Base-by-base conservation (phyloP, 1,140 invertebrate genomes). In the Drosophila bifasciata region DNA sequence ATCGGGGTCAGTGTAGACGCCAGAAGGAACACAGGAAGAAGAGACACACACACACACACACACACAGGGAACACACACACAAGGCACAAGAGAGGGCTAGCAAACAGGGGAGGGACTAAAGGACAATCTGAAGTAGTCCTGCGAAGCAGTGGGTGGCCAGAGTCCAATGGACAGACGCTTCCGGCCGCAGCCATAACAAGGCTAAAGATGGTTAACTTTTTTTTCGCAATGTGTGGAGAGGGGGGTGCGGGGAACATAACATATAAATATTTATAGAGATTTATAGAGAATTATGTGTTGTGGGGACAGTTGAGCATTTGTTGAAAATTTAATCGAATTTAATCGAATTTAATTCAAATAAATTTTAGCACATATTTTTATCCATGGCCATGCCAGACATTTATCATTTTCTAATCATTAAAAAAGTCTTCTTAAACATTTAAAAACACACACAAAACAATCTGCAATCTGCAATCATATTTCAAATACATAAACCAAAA, bases 1-100 rank as follows among this genome's bases (percentile, higher is more conserved):
- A 86, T 63, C 56, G 68, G 59, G 75, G 76, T 73, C 76, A 80
- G 76, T 19, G 62, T 23, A 64, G 19, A 49, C 17, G 36, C 58
- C 28, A 15, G 58, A 9, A 44, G 46, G 39, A 36, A 56, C 53
- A 63, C 46, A 55, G 46, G n/a, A 51, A 55, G 46, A 44, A 55
- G 46, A 44, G 39, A 28, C 15, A 51, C 52, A 28, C 11, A 51
- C 45, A 44, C 32, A 41, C 32, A 59, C 8, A 50, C 9, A 36
- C 2, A 0, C 8, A 9, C 5, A 25, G 0, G 4, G 23, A 50
- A n/a, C n/a, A n/a, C n/a, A n/a, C 7, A 50, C n/a, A 50, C 15
- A 21, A 32, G 8, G 5, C n/a, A 50, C 48, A 32, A 50, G 4
- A n/a, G 16, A 21, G 32, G 32, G 48, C n/a, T n/a, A n/a, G n/a